phyloP scores from a whole-genome alignment of 2,888 invertebrate species.

The Melanostoma scalare region DNA sequence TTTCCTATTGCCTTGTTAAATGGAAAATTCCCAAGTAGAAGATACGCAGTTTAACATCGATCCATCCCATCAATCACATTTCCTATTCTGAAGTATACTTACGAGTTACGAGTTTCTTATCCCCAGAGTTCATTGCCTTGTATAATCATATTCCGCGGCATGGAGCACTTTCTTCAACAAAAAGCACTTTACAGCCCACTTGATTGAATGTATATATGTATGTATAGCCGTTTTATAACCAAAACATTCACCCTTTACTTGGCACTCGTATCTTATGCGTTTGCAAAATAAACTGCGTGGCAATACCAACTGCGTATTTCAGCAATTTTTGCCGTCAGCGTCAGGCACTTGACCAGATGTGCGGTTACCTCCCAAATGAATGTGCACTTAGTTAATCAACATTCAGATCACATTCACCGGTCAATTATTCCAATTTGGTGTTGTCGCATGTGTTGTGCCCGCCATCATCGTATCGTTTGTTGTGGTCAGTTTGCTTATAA shows the following conservation, averaged over 20 bases:
- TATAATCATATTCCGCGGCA: not conserved
- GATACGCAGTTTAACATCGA: too few relatives aligned
- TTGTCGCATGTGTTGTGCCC: not conserved
- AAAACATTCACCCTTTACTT: conserved; percentile 3
- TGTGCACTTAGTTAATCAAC: conserved; percentile 51
- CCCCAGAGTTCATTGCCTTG: too few relatives aligned
- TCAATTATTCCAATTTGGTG: conserved; percentile 2
- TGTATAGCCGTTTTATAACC: too few relatives aligned
- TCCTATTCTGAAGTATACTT: too few relatives aligned
- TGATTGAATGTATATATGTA: too few relatives aligned
- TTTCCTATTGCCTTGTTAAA: too few relatives aligned
- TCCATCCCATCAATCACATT: too few relatives aligned
- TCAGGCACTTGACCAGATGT: conserved; percentile 12
- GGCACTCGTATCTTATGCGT: not conserved
- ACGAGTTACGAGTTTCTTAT: too few relatives aligned
- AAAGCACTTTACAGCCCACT: not conserved
- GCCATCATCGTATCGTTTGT: not conserved
- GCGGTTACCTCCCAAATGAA: not conserved
- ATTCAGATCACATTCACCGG: conserved; percentile 46
- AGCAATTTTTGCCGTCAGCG: conserved; percentile 22
- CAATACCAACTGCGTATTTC: not conserved
- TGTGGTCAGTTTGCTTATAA: conserved; percentile 12
- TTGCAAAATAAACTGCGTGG: conserved; percentile 13
- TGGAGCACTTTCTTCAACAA: conserved; percentile 5
- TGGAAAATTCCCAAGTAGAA: too few relatives aligned